Conservation (phyloP, 2,888 invertebrate genomes). For the Phrixothrix hirtus region DNA sequence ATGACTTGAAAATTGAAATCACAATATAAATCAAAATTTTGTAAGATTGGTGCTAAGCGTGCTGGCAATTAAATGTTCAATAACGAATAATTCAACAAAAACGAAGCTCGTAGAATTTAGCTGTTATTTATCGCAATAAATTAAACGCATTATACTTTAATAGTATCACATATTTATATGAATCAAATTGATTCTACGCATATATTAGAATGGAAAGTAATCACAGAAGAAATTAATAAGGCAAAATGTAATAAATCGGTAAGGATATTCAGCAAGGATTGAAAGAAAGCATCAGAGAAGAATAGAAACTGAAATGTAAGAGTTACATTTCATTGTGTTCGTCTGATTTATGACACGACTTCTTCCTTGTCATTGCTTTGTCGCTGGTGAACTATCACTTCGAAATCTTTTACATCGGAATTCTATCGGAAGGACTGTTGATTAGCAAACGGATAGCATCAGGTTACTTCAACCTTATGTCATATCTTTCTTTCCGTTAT, state of each 20-base stretch:
- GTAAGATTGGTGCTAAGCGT: no score
- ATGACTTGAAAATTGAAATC: not conserved
- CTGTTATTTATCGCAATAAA: no score
- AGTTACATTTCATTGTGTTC: slow-evolving; percentile 40
- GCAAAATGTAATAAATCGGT: no score
- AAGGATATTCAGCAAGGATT: no score
- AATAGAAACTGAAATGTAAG: slow-evolving; percentile 3
- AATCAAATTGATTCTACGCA: no score
- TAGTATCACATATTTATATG: no score
- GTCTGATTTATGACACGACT: slow-evolving; percentile 39
- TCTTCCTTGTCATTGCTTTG: slow-evolving; percentile 34
- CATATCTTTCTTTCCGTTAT: not conserved
- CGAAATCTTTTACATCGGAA: slow-evolving; percentile 17
- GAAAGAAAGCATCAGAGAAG: not conserved
- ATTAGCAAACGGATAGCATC: slow-evolving; percentile 11
- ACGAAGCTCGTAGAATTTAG: no score
- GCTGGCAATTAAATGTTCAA: not conserved
- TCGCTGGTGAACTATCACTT: slow-evolving; percentile 22
- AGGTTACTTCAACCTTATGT: not conserved
- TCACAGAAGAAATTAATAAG: no score
- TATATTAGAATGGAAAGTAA: no score
- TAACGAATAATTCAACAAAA: not conserved
- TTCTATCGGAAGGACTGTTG: slow-evolving; percentile 10
- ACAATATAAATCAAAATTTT: not conserved
- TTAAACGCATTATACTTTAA: no score